These are phyloP conservation scores for Hyposoter dolosus DNA, from an alignment of 2,888 invertebrate species.

Conservation along the genomic window DNA sequence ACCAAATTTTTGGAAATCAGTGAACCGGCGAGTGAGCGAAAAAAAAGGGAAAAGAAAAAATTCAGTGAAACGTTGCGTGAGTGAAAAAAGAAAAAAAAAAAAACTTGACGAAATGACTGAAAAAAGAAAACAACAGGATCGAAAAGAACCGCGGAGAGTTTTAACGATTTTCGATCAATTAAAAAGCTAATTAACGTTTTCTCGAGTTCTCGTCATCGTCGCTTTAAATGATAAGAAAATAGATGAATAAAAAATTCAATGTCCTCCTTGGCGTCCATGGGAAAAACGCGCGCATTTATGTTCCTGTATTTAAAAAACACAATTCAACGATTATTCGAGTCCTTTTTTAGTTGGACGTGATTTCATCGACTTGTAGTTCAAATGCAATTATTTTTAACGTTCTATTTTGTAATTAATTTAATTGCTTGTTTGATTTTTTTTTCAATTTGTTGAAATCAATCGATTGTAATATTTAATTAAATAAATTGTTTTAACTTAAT, in stretches of 20 bases:
- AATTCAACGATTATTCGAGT: not conserved
- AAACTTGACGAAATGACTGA: not conserved
- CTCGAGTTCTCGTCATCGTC: not conserved
- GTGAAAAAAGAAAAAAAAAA: not conserved
- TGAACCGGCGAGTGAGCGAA: not conserved
- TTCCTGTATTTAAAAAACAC: slow-evolving; percentile 8
- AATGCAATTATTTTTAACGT: not conserved
- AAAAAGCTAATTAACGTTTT: not conserved
- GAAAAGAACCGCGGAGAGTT: not conserved
- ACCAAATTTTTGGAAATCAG: not conserved
- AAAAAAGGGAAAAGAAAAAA: not conserved
- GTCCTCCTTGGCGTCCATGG: slow-evolving; percentile 2
- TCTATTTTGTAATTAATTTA: not conserved
- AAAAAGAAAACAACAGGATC: not conserved
- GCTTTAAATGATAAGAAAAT: not conserved
- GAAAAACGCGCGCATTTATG: slow-evolving; percentile 1
- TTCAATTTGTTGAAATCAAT: not conserved
- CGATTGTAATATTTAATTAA: slow-evolving; percentile 2
- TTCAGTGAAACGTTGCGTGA: not conserved
- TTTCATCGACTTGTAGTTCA: not conserved
- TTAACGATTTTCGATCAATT: not conserved
- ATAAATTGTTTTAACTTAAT: slow-evolving; percentile 1
- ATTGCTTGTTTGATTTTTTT: not conserved
- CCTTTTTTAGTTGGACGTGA: not conserved
- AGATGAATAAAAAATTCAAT: slow-evolving; percentile 1